Percentiles rank a stretch among this genome's conserved stretches.
Evolutionary conservation across 2,888 invertebrate genomes (phyloP).

Genomic region (Orthonychiurus folsomi): DNA sequence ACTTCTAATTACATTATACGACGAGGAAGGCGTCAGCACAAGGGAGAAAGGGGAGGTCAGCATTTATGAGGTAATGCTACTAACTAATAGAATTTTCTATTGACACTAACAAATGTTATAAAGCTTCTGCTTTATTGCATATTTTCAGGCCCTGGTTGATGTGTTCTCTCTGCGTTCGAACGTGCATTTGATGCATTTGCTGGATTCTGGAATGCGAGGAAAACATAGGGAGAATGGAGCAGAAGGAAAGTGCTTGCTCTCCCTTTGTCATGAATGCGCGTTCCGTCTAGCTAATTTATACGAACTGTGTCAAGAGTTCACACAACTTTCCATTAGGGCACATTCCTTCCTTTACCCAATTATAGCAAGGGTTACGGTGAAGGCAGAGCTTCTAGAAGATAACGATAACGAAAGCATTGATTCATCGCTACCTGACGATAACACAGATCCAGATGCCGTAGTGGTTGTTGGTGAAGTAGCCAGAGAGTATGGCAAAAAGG

Average conservation of each 20-base stretch:
- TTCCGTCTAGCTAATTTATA: background rate
- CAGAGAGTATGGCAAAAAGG: background rate
- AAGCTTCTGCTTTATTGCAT: background rate
- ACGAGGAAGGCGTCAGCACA: background rate
- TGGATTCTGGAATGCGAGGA: background rate
- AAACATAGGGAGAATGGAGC: background rate
- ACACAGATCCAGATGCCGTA: no score
- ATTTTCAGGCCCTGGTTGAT: background rate
- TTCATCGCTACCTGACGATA: background rate
- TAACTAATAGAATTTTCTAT: background rate
- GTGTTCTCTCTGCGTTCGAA: background rate
- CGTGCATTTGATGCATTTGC: background rate
- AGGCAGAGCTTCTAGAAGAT: background rate
- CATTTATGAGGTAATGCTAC: slow-evolving; percentile 1
- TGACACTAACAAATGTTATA: background rate
- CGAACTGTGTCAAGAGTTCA: slow-evolving; percentile 6
- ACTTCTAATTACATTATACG: background rate
- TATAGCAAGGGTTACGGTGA: background rate
- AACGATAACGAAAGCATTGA: background rate
- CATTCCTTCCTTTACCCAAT: background rate
- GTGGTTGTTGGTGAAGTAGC: background rate
- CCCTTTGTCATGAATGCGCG: background rate
- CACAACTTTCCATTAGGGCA: background rate
- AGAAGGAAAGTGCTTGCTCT: background rate
- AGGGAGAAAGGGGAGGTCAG: background rate